Evolutionary conservation across 2,113 vertebrate genomes (phyloP).

Genomic region (Phyllopteryx taeniolatus): DNA sequence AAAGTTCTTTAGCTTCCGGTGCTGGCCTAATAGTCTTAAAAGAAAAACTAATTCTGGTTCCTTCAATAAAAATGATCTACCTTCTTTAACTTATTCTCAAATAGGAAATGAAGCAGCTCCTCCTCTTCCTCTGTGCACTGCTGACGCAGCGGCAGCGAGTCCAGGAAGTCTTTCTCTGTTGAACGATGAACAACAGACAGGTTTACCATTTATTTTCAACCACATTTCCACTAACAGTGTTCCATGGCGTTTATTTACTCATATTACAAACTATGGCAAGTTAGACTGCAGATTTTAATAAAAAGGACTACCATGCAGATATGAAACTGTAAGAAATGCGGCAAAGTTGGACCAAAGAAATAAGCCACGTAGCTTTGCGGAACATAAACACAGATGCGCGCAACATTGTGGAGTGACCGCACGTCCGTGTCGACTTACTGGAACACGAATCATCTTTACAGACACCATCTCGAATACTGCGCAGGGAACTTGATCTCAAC

Average conservation of each 20-base stretch:
- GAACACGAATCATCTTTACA: too few species aligned
- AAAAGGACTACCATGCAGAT: not conserved
- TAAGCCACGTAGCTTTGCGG: not conserved
- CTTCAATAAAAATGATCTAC: conserved; percentile 39
- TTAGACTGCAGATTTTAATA: not conserved
- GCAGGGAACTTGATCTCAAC: not conserved
- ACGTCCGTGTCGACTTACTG: too few species aligned
- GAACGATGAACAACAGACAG: not conserved
- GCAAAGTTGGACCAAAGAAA: not conserved
- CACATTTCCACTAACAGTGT: not conserved
- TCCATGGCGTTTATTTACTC: too few species aligned
- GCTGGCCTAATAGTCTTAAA: too few species aligned
- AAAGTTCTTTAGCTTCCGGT: not conserved
- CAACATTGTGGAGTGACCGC: too few species aligned
- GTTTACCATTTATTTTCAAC: not conserved
- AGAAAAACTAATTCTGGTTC: too few species aligned
- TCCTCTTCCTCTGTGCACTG: conserved; percentile 91
- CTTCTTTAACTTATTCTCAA: conserved; percentile 99
- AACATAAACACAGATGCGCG: too few species aligned
- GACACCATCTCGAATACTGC: too few species aligned
- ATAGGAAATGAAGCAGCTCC: conserved; percentile 91
- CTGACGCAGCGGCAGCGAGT: conserved; percentile 90
- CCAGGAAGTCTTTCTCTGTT: conserved; percentile 94
- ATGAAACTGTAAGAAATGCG: not conserved
- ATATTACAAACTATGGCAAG: too few species aligned